Base-by-base conservation (phyloP, 1,140 invertebrate species). In the Drosophila grimshawi region DNA sequence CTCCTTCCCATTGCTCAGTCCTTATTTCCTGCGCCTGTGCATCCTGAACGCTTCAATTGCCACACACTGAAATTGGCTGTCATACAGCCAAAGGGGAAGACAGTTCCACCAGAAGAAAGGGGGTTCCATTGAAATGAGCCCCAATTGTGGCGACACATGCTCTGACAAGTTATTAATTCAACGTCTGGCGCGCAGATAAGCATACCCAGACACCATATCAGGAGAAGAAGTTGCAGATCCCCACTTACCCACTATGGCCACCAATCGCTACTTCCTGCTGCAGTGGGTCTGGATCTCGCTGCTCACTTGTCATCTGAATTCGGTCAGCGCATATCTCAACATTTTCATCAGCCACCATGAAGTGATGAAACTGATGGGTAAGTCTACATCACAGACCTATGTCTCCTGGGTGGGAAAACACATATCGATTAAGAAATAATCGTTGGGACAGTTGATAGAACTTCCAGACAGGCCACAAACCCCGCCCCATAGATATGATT, bases 311-410 rank as follows among this genome's bases (percentile, higher is more conserved):
- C 78, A 76, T 56, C 59, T 78, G 32, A 49, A 76, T 48, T 53
- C 78, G 57, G 85, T 85, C 48, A 63, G 93, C 76, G 94, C 94
- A 86, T 95, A 96, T 93, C 94, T 96, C 70, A 96, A 96, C 91
- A 94, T 96, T 82, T 96, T 96, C 93, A 96, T 96, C 93, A 96
- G 95, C 91, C 94, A 96, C 91, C 94, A 95, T 53, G 95, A 96
- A 93, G 95, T 96, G 81, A 95, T 95, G 94, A 96, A 96, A 92
- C 93, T 96, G 74, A 93, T 96, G 92, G 95, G 95, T 96, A 93
- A 95, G 93, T 82, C 46, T 49, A 52, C 5, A 43, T 45, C 35
- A 33, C 35, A 11, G 1, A 2, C 19, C 37, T 33, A 5, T 43
- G 46, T n/a, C 30, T 39, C 51, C 32, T n/a, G 29, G n/a, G 19